These are phyloP conservation scores for Atrina japonica DNA, from an alignment of 2,888 invertebrate species.

Conservation along the genomic window DNA sequence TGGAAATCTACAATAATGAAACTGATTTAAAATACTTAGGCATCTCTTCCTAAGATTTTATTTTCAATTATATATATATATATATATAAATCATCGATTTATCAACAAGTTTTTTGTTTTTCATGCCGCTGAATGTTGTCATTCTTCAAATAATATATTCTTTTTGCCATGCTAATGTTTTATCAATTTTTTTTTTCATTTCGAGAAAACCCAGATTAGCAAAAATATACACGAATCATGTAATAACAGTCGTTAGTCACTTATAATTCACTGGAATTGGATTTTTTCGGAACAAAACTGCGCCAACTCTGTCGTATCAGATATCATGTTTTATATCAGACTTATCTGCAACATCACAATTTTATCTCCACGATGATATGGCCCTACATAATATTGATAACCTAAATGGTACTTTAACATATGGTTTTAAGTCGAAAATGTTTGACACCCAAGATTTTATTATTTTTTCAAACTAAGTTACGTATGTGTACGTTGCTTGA, in stretches of 20 bases:
- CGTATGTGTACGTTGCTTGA: constrained; percentile 8
- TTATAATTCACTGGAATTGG: constrained; percentile 24
- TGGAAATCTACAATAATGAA: no score
- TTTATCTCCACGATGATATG: constrained; percentile 36
- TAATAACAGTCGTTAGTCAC: constrained; percentile 16
- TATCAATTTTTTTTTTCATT: constrained; percentile 10
- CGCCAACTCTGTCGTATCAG: constrained; percentile 14
- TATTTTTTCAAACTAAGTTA: constrained; percentile 8
- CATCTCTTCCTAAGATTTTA: no score
- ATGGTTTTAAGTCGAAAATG: constrained; percentile 14
- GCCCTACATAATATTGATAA: constrained; percentile 33
- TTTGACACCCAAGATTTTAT: constrained; percentile 17
- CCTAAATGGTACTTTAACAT: constrained; percentile 13
- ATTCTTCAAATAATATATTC: no score
- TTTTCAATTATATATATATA: no score
- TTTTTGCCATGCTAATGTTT: not conserved
- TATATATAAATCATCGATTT: no score
- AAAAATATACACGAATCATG: constrained; percentile 15
- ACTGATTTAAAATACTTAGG: no score
- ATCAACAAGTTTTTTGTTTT: no score
- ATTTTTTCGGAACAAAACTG: constrained; percentile 28
- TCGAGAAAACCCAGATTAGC: constrained; percentile 5
- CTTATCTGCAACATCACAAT: constrained; percentile 29
- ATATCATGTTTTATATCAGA: constrained; percentile 38
- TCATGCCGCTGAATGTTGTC: no score